phyloP scores from a whole-genome alignment of 2,797 vertebrate genomes.

The Neopelma chrysocephalum region DNA sequence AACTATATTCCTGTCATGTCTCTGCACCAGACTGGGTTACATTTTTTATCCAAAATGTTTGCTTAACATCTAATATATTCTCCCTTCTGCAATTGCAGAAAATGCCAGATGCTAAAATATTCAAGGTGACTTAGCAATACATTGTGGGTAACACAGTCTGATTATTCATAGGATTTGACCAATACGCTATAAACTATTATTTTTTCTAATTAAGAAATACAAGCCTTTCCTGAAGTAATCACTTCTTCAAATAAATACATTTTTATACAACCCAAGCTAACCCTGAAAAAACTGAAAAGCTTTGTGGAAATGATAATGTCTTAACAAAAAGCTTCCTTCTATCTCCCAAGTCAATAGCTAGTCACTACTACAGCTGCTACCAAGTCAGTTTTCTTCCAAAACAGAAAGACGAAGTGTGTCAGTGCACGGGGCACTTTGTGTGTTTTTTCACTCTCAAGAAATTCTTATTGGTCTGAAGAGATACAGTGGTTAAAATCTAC shows the following conservation, averaged over 20 bases:
- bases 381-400: conserved; percentile 1
- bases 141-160: background rate
- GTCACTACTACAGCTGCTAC: background rate
- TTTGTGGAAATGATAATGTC: background rate
- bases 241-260: background rate
- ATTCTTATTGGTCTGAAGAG: background rate
- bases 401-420: background rate
- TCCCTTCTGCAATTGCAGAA: background rate
- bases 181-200: background rate
- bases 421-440: background rate
- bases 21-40: background rate
- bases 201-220: conserved; percentile 21
- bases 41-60: conserved; percentile 54
- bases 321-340: background rate
- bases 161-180: conserved; percentile 25
- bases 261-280: conserved; percentile 12
- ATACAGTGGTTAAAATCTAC: background rate
- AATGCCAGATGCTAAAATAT: conserved; percentile 40
- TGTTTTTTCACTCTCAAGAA: conserved; percentile 7
- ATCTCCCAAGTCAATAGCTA: background rate
- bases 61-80: background rate
- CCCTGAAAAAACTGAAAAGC: background rate
- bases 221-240: background rate
- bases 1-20: background rate
- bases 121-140: conserved; percentile 45